Evolutionary conservation across 2,888 invertebrate species (phyloP).

Genomic region (Meteorus cinctellus): DNA sequence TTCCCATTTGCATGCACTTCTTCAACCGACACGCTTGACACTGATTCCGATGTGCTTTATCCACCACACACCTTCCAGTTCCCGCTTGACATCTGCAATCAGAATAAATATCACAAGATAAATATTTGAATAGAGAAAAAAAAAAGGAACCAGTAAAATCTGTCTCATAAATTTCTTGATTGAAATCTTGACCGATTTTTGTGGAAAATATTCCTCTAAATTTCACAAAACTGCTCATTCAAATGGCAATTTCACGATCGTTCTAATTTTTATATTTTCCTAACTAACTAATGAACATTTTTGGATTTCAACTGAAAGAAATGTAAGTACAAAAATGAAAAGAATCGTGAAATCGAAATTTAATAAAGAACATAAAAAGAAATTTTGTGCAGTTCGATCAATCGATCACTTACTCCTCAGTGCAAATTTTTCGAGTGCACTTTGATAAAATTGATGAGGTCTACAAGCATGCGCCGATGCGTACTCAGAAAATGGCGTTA

Average conservation of each 20-base stretch:
- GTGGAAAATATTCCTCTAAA: too few species aligned
- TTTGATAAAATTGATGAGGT: background rate
- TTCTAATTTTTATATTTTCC: too few species aligned
- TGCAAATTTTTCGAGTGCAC: conserved; percentile 24
- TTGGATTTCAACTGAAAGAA: background rate
- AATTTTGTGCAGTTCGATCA: background rate
- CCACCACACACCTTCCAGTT: conserved; percentile 96
- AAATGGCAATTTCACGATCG: too few species aligned
- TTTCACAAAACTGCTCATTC: too few species aligned
- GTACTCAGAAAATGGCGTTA: conserved; percentile 65
- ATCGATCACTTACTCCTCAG: background rate
- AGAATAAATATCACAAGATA: conserved; percentile 49
- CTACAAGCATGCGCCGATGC: conserved; percentile 39
- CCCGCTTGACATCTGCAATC: conserved; percentile 96
- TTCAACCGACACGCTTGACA: conserved; percentile 99
- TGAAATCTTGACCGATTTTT: too few species aligned
- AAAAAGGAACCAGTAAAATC: background rate
- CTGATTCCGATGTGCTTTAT: conserved; percentile 99
- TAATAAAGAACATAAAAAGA: background rate
- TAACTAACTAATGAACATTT: too few species aligned
- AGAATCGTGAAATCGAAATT: background rate
- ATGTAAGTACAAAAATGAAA: conserved; percentile 2
- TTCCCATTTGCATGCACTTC: conserved; percentile 98
- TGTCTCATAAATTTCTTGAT: too few species aligned
- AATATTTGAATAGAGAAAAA: background rate